Base-by-base conservation (phyloP, 2,888 invertebrate species). In the Netelia virgata region DNA sequence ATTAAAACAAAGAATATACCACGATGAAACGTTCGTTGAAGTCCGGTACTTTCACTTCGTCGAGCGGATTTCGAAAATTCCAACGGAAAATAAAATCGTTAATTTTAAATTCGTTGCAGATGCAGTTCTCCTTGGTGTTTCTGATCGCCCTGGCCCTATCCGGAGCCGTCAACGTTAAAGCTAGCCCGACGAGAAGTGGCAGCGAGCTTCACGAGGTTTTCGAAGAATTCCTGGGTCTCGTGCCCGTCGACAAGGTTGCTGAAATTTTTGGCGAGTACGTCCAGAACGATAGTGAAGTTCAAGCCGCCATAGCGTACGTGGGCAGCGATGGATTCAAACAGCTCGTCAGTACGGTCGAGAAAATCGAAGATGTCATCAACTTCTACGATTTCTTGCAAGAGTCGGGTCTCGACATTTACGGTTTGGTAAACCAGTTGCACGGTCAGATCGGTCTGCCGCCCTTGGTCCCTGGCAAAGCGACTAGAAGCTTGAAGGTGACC, bases 81-180 rank as follows among this genome's bases (percentile, higher is more conserved):
- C 47, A 18, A 28, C n/a, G 18, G 18, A 20, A 36, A 53, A 18
- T 55, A 8, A 11, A 16, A 23, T 18, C 16, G 28, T 69, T 3
- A 16, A 20, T 57, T 50, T 73, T 6, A 1, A 8, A 10, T 1
- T 73, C 66, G 18, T 43, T 74, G 81, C 66, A 86, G 82, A 90
- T 89, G 90, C 88, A 90, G 80, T 70, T 84, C 20, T 78, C 86
- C 3, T 50, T 88, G 73, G 85, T 66, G 20, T 79, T 88, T 16
- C 28, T 89, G 57, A 80, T 86, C 53, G 86, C 87, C 53, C 59
- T 90, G 14, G 85, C 74, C 47, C 47, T 88, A 16, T 79, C 83
- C 47, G 82, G 88, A 72, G 76, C 78, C 20, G 36, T 63, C 14
- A 78, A 57, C n/a, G 69, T 87, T 36, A 73, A 76, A 9, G 82